phyloP scores from a whole-genome alignment of 2,797 vertebrate genomes.

The Parambassis ranga region DNA sequence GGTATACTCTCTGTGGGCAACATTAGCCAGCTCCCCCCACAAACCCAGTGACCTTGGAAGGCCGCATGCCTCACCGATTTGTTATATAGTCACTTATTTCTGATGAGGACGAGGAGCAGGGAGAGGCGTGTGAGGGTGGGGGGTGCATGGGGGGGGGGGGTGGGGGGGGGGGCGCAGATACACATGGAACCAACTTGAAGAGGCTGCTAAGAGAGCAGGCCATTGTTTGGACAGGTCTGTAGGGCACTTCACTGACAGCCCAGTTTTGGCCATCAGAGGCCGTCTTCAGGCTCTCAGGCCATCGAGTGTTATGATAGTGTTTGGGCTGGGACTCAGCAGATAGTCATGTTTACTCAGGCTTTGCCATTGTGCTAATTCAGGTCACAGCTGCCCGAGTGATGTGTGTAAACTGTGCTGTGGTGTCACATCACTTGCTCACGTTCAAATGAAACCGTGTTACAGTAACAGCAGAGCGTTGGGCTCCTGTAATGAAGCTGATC shows the following conservation, averaged over 20 bases:
- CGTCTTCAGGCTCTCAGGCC: constrained; percentile 46
- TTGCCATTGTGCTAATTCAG: constrained; percentile 42
- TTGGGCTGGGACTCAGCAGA: constrained; percentile 42
- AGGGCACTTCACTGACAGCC: constrained; percentile 60
- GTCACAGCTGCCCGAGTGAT: constrained; percentile 26
- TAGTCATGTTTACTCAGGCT: constrained; percentile 43
- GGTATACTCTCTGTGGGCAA: constrained; percentile 68
- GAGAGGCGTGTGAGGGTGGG: constrained; percentile 14
- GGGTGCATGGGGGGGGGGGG: neutral
- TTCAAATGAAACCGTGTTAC: constrained; percentile 22
- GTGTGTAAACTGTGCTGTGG: neutral
- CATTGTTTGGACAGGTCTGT: constrained; percentile 64
- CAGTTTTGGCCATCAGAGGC: constrained; percentile 47
- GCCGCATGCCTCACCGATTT: constrained; percentile 48
- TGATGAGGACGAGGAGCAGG: constrained; percentile 55
- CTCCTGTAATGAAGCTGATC: constrained; percentile 23
- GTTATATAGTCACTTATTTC: constrained; percentile 75
- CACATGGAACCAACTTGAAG: constrained; percentile 67
- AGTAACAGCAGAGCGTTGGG: constrained; percentile 9
- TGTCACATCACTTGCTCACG: constrained; percentile 28
- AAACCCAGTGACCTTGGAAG: constrained; percentile 78
- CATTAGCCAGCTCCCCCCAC: constrained; percentile 66
- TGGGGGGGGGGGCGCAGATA: constrained; percentile 10
- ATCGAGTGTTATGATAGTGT: constrained; percentile 67
- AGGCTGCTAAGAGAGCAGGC: constrained; percentile 58